phyloP scores from a whole-genome alignment of 2,888 invertebrate species.

The Agonopterix arenella region DNA sequence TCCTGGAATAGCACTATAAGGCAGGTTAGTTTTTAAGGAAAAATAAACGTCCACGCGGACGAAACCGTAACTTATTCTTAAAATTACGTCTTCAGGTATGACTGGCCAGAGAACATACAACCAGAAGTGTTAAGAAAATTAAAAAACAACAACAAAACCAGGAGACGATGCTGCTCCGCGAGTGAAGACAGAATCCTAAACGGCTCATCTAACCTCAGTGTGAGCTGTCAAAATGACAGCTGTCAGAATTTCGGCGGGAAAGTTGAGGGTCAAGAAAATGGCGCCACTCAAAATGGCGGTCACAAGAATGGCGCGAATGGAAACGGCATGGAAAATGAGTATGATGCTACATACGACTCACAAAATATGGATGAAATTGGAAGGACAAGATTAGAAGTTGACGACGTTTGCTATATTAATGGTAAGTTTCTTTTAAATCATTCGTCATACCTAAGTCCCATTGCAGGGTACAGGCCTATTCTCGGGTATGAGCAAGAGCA shows the following conservation, averaged over 20 bases:
- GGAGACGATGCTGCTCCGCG: constrained; percentile 34
- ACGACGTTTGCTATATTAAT: constrained; percentile 96
- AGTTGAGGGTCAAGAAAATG: constrained; percentile 2
- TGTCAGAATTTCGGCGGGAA: constrained; percentile 4
- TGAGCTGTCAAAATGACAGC: constrained; percentile 13
- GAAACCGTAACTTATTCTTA: too few species aligned
- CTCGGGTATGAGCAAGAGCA: too few species aligned
- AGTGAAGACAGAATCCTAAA: constrained; percentile 24
- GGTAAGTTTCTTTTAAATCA: constrained; percentile 75
- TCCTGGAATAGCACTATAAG: too few species aligned
- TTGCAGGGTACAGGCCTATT: too few species aligned
- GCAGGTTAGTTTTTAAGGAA: too few species aligned
- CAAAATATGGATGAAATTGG: constrained; percentile 80
- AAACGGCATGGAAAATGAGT: constrained; percentile 18
- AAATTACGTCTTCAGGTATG: constrained; percentile 70
- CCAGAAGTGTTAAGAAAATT: constrained; percentile 58
- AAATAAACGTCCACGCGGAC: too few species aligned
- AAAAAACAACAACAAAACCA: constrained; percentile 32
- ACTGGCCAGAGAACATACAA: constrained; percentile 81
- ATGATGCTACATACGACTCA: constrained; percentile 34
- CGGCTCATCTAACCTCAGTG: constrained; percentile 7
- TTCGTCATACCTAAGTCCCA: too few species aligned
- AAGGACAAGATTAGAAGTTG: constrained; percentile 79
- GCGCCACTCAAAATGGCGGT: constrained; percentile 22
- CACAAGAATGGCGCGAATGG: constrained; percentile 4